These are phyloP conservation scores for Phytoseiulus persimilis DNA, from an alignment of 2,888 invertebrate species.

Conservation along the genomic window DNA sequence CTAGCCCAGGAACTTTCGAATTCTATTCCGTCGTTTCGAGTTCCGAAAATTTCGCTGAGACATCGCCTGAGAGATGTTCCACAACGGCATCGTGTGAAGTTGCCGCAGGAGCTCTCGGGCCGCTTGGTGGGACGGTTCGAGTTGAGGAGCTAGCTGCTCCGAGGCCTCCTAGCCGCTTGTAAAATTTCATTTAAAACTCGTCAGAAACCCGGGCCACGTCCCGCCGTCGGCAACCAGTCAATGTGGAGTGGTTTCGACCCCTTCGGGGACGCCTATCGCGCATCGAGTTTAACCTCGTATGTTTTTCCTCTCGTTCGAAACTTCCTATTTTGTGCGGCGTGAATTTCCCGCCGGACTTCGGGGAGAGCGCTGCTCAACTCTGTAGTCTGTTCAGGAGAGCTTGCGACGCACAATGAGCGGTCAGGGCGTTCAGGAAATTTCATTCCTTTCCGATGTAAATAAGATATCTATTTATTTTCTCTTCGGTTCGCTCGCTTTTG, in stretches of 20 bases:
- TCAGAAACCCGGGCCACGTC: constrained; percentile 34
- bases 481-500: too few species aligned
- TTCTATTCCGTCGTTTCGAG: background rate
- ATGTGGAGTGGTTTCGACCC: background rate
- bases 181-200: constrained; percentile 39
- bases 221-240: background rate
- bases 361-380: background rate
- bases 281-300: background rate
- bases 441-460: too few species aligned
- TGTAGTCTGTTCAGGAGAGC: too few species aligned
- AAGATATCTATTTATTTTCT: too few species aligned
- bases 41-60: background rate
- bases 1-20: background rate
- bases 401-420: too few species aligned
- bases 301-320: background rate
- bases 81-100: background rate
- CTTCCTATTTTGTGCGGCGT: background rate
- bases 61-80: background rate
- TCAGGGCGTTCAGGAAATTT: too few species aligned
- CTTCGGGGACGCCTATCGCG: background rate
- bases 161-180: constrained; percentile 7
- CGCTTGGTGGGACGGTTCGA: background rate
- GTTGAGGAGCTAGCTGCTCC: background rate
- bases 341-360: background rate
- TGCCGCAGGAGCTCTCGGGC: background rate